Evolutionary conservation across 2,113 vertebrate species (phyloP).

Genomic region (Dipodomys ordii): DNA sequence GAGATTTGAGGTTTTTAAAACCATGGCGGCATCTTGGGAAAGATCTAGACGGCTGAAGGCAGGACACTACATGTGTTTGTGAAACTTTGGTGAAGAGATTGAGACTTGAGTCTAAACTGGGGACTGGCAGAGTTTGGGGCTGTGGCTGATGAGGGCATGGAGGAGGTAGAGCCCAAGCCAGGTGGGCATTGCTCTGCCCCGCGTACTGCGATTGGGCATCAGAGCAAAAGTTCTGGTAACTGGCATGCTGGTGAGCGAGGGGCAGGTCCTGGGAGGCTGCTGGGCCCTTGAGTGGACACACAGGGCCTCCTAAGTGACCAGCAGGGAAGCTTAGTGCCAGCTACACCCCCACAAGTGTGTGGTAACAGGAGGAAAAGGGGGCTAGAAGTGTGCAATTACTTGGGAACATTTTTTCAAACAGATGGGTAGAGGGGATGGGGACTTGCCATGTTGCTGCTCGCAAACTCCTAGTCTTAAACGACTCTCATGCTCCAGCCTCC

Average conservation of each 20-base stretch:
- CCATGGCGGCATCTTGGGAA: neutral
- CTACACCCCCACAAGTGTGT: neutral
- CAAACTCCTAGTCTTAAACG: neutral
- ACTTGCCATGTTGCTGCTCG: neutral
- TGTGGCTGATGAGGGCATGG: too few relatives aligned
- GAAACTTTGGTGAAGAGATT: neutral
- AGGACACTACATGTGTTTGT: neutral
- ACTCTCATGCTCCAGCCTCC: neutral
- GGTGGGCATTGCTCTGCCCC: fast-evolving
- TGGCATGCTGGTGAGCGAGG: neutral
- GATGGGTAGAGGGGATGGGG: too few relatives aligned
- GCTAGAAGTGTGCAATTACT: too few relatives aligned
- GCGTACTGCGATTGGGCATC: fast-evolving
- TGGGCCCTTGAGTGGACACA: neutral
- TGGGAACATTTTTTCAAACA: too few relatives aligned
- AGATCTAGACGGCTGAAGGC: neutral
- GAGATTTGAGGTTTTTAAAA: neutral
- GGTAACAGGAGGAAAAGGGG: neutral
- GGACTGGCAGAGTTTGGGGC: too few relatives aligned
- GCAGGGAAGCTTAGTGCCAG: too few relatives aligned
- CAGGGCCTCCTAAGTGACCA: too few relatives aligned
- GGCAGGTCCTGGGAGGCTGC: too few relatives aligned
- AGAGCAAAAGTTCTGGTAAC: neutral
- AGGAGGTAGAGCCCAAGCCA: too few relatives aligned
- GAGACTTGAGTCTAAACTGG: neutral